These are phyloP conservation scores for Python bivittatus DNA, from an alignment of 2,113 vertebrate genomes.

Conservation along the genomic window DNA sequence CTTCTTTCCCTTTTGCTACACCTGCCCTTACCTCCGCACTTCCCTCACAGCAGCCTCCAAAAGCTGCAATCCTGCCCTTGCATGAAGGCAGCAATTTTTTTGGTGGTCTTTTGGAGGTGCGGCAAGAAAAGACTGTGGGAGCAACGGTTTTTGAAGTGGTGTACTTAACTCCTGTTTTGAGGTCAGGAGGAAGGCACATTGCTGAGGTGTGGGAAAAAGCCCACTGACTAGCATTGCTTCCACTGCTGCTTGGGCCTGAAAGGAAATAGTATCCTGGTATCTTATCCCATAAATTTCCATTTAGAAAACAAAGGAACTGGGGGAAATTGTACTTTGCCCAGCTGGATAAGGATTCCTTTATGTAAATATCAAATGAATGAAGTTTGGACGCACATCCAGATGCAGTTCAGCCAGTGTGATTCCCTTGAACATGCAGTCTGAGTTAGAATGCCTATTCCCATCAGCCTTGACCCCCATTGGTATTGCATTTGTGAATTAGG, in stretches of 20 bases:
- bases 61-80: too few relatives aligned
- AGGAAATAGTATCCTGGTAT: neutral
- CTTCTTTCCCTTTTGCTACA: neutral
- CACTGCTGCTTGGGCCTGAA: neutral
- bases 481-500: neutral
- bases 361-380: neutral
- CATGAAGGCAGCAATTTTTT: too few relatives aligned
- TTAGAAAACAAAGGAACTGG: neutral
- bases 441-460: neutral
- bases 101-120: neutral
- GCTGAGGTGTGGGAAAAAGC: neutral
- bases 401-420: neutral
- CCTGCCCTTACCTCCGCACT: too few relatives aligned
- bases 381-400: neutral
- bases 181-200: neutral
- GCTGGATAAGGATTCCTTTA: neutral
- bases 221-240: neutral
- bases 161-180: neutral
- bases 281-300: neutral
- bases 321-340: neutral
- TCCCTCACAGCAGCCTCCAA: too few relatives aligned
- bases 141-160: neutral
- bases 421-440: neutral
- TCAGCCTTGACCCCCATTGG: neutral
- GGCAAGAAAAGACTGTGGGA: neutral